Evolutionary conservation across 2,888 invertebrate species (phyloP).

Genomic region (Caradrina clavipalpis): DNA sequence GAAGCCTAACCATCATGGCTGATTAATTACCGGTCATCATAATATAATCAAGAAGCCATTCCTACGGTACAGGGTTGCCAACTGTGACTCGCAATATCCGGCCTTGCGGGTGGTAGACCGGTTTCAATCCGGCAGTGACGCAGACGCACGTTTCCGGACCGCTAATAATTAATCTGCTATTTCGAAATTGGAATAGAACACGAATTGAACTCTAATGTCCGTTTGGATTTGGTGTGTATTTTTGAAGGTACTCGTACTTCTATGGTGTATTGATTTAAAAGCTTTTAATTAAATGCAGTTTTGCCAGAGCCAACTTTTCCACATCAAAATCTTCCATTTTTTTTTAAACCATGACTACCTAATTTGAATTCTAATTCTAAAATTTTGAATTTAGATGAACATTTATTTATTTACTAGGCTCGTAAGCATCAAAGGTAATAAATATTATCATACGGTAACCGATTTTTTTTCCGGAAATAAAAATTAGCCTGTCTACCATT

Average conservation of each 20-base stretch:
- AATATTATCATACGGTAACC: too few relatives aligned
- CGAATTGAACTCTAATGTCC: not conserved
- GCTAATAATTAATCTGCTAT: slow-evolving; percentile 30
- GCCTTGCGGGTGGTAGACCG: slow-evolving; percentile 52
- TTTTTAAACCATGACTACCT: too few relatives aligned
- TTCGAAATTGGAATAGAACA: slow-evolving; percentile 10
- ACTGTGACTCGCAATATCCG: slow-evolving; percentile 67
- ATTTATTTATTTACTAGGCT: too few relatives aligned
- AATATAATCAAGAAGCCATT: slow-evolving; percentile 59
- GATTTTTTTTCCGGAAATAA: too few relatives aligned
- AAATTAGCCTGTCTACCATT: too few relatives aligned
- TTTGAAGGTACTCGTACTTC: not conserved
- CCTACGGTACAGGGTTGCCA: slow-evolving; percentile 57
- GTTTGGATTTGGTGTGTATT: not conserved
- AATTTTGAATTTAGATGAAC: too few relatives aligned
- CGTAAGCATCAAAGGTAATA: too few relatives aligned
- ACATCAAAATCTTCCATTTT: too few relatives aligned
- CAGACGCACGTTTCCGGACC: slow-evolving; percentile 66
- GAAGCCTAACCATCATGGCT: not conserved
- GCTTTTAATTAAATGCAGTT: too few relatives aligned
- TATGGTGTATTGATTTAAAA: too few relatives aligned
- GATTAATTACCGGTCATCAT: slow-evolving; percentile 42
- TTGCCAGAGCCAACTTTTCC: too few relatives aligned
- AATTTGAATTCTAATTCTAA: too few relatives aligned
- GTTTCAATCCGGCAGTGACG: slow-evolving; percentile 66